Conservation (phyloP, 2,113 vertebrate genomes). For the Trochalopteron elliotii region DNA sequence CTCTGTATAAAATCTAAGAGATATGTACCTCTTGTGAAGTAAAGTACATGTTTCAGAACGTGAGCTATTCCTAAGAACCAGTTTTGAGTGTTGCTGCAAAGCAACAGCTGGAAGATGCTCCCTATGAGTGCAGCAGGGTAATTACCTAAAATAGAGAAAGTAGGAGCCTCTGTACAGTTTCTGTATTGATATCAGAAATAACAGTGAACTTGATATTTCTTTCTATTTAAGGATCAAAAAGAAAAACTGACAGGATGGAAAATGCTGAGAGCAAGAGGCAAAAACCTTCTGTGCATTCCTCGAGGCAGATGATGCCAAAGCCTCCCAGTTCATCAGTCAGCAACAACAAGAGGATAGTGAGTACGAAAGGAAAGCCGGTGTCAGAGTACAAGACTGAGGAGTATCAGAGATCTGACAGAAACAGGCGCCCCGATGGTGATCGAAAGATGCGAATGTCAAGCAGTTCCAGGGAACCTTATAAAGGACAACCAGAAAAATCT, state of each 20-base stretch:
- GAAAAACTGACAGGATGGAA: slow-evolving; percentile 89
- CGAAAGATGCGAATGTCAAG: slow-evolving; percentile 79
- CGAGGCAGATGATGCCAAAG: slow-evolving; percentile 84
- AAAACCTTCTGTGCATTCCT: slow-evolving; percentile 81
- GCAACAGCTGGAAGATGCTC: background rate
- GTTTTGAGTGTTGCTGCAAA: background rate
- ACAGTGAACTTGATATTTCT: background rate
- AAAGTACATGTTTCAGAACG: fast-evolving
- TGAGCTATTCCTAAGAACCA: background rate
- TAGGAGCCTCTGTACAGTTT: background rate
- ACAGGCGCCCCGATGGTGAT: slow-evolving; percentile 78
- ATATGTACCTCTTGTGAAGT: background rate
- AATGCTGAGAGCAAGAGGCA: slow-evolving; percentile 85
- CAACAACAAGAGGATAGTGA: slow-evolving; percentile 82
- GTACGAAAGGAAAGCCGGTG: slow-evolving; percentile 69
- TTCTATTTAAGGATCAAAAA: slow-evolving; percentile 85
- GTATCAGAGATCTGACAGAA: slow-evolving; percentile 83
- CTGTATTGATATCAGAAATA: background rate
- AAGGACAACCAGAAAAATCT: slow-evolving; percentile 81
- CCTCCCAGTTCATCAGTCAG: slow-evolving; percentile 77
- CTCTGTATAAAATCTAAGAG: background rate
- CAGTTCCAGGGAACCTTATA: slow-evolving; percentile 77
- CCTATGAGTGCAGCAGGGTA: background rate
- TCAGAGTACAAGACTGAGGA: slow-evolving; percentile 84
- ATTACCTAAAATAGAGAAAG: background rate